Base-by-base conservation (phyloP, 2,113 vertebrate species). In the Numida meleagris region DNA sequence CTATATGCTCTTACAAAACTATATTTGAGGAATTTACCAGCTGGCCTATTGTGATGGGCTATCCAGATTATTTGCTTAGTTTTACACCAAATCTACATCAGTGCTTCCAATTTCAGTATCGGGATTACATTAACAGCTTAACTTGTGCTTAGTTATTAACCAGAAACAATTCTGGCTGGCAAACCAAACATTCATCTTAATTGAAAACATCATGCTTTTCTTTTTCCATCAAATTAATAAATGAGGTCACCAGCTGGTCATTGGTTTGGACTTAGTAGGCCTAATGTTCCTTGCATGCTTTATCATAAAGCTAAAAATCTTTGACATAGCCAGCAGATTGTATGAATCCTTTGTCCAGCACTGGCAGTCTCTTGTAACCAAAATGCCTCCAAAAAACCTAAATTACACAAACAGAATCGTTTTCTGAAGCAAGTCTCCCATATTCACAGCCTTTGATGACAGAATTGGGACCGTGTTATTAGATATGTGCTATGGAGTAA, bases 181-280 rank as follows among this genome's bases (percentile, higher is more conserved):
- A 4, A 89, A 31, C 5, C 43, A 87, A 93, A 76, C 4, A 62
- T 89, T 66, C 59, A 82, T 62, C 48, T 70, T 93, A 85, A 89
- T 53, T 88, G 81, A 68, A 95, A 91, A 89, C 2, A 11, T n/a
- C 14, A 13, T 0, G 0, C 43, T 48, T 91, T 72, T 93, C 59
- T 62, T 91, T 94, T 88, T 93, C 70, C 78, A 85, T 93, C 50
- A 93, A 59, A 94, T 95, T 95, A 95, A 79, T 86, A 94, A 94
- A 96, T 9, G 18, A 87, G 78, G 89, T 79, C 89, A 91, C 85
- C 89, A 96, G 88, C 89, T 88, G 88, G 82, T 76, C 62, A 76
- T 1, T 0, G 2, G 65, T 38, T 40, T 80, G 36, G 31, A 55
- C 24, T 82, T 91, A 67, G 70, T 76, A 13, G 48, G 61, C 45